phyloP scores from a whole-genome alignment of 2,888 invertebrate genomes.

The Conchocele bisecta region DNA sequence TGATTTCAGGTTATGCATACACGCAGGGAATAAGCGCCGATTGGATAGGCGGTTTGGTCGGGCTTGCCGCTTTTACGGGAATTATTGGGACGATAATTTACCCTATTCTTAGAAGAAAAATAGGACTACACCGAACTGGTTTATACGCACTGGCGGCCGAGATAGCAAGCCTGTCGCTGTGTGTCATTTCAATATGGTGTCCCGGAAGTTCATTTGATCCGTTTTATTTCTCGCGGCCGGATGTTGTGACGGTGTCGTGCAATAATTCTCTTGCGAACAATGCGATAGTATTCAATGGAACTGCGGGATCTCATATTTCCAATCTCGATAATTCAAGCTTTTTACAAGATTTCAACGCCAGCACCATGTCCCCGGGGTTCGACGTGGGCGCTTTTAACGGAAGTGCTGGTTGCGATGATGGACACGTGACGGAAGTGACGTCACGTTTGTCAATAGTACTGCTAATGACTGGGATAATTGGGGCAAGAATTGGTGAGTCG shows the following conservation, averaged over 20 bases:
- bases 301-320: no score
- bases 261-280: no score
- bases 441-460: constrained; percentile 62
- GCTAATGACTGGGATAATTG: constrained; percentile 73
- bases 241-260: no score
- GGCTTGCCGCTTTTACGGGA: constrained; percentile 83
- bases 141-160: constrained; percentile 76
- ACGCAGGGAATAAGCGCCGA: constrained; percentile 83
- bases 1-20: constrained; percentile 80
- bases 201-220: constrained; percentile 84
- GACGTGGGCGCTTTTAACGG: no score
- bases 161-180: constrained; percentile 80
- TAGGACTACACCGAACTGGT: constrained; percentile 79
- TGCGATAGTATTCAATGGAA: no score
- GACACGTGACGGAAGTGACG: not conserved
- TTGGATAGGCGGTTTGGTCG: constrained; percentile 82
- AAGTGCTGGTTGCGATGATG: no score
- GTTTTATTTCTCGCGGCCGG: constrained; percentile 14
- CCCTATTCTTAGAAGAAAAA: constrained; percentile 80
- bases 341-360: no score
- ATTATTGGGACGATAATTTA: constrained; percentile 84
- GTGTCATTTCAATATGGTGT: constrained; percentile 83
- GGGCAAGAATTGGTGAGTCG: constrained; percentile 72
- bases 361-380: no score
- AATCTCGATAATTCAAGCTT: no score